Conservation (phyloP, 2,888 invertebrate genomes). For the Limnephilus rhombicus region DNA sequence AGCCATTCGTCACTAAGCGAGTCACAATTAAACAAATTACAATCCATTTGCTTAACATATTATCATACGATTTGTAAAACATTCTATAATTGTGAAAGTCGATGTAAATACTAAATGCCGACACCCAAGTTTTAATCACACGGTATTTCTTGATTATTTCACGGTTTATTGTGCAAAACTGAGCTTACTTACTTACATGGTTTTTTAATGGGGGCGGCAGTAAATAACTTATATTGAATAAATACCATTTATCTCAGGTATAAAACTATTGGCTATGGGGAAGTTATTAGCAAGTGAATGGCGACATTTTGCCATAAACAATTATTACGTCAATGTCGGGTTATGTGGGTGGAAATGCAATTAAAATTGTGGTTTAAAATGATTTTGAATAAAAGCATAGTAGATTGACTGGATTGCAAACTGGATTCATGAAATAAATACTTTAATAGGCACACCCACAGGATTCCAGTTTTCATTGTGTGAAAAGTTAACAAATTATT, state of each 20-base stretch:
- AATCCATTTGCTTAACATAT: not conserved
- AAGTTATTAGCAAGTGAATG: not conserved
- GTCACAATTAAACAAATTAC: conserved; percentile 22
- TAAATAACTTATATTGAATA: not conserved
- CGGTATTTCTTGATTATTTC: not conserved
- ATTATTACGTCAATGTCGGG: not conserved
- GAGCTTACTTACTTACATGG: not conserved
- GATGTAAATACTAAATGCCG: not conserved
- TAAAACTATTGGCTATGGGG: not conserved
- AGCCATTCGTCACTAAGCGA: not conserved
- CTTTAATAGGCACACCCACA: not conserved
- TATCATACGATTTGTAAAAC: not conserved
- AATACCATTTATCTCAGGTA: not conserved
- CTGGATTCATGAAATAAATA: too few relatives aligned
- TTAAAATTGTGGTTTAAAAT: too few relatives aligned
- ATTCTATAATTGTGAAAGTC: not conserved
- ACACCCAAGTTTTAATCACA: not conserved
- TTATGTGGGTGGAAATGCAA: too few relatives aligned
- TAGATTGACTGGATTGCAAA: too few relatives aligned
- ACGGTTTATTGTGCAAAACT: not conserved
- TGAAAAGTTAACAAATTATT: not conserved
- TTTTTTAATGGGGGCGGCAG: not conserved
- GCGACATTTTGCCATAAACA: not conserved
- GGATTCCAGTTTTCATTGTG: not conserved
- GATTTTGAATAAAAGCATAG: too few relatives aligned